Conservation (phyloP, 2,113 vertebrate species). For the Eptesicus fuscus region DNA sequence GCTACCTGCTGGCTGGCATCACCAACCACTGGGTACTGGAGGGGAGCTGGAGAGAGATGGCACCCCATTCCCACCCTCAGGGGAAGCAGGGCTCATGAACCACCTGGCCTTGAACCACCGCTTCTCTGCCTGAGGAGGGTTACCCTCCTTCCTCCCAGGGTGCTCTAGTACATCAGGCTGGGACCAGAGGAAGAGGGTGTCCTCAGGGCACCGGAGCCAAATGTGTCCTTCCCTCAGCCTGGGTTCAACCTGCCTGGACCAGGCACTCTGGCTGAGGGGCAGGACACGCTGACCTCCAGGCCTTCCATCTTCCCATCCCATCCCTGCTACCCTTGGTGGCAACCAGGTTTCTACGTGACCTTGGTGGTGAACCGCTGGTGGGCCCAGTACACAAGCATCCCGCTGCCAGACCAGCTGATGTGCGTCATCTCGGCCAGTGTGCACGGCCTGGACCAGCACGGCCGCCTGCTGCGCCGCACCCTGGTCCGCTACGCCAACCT, state of each 20-base stretch:
- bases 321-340: not conserved
- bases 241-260: not conserved
- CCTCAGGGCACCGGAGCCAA: not conserved
- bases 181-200: not conserved
- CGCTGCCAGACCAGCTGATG: constrained; percentile 93
- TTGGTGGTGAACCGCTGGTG: constrained; percentile 92
- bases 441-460: constrained; percentile 87
- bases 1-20: not conserved
- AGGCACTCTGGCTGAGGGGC: not conserved
- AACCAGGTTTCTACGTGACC: constrained; percentile 90
- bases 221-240: not conserved
- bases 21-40: not conserved
- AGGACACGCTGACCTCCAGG: not conserved
- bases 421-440: constrained; percentile 91
- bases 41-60: not conserved
- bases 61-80: not conserved
- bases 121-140: not conserved
- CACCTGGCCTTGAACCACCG: not conserved
- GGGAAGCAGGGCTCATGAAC: not conserved
- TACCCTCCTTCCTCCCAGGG: not conserved
- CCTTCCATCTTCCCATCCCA: not conserved
- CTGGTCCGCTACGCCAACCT: constrained; percentile 92
- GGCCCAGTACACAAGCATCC: constrained; percentile 94
- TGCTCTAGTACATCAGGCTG: not conserved
- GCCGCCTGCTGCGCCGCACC: constrained; percentile 87